These are phyloP conservation scores for Liparis tanakae DNA, from an alignment of 2,797 vertebrate genomes.

Conservation along the genomic window DNA sequence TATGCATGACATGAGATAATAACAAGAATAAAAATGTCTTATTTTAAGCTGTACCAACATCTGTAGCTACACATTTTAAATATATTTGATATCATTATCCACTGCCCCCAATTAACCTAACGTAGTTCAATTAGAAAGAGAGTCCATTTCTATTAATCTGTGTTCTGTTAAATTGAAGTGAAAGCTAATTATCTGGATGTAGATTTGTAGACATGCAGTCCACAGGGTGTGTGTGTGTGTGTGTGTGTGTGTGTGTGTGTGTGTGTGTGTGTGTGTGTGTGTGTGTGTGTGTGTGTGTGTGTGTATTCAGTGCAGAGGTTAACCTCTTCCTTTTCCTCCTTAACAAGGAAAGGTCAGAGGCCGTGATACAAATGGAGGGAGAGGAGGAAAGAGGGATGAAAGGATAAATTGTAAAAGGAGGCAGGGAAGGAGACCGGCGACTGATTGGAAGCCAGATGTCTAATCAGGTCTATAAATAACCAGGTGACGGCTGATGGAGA, in stretches of 20 bases:
- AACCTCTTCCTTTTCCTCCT: conserved; percentile 72
- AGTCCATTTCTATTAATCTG: conserved; percentile 24
- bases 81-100: conserved; percentile 4
- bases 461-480: conserved; percentile 74
- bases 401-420: conserved; percentile 67
- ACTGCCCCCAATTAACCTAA: conserved; percentile 37
- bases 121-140: neutral
- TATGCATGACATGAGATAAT: neutral
- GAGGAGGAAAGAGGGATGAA: conserved; percentile 70
- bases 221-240: conserved; percentile 3
- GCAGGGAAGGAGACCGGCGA: conserved; percentile 53
- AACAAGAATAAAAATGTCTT: neutral
- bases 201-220: conserved; percentile 19
- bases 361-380: conserved; percentile 68
- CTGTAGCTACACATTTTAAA: neutral
- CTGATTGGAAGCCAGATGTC: conserved; percentile 71
- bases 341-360: conserved; percentile 71
- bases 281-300: conserved; percentile 9
- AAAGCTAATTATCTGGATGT: conserved; percentile 41
- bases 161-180: conserved; percentile 44
- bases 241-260: conserved; percentile 15
- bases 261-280: too few relatives aligned
- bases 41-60: neutral
- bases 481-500: conserved; percentile 48
- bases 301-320: conserved; percentile 62